phyloP scores from a whole-genome alignment of 1,140 invertebrate species.

The Tribolium madens region DNA sequence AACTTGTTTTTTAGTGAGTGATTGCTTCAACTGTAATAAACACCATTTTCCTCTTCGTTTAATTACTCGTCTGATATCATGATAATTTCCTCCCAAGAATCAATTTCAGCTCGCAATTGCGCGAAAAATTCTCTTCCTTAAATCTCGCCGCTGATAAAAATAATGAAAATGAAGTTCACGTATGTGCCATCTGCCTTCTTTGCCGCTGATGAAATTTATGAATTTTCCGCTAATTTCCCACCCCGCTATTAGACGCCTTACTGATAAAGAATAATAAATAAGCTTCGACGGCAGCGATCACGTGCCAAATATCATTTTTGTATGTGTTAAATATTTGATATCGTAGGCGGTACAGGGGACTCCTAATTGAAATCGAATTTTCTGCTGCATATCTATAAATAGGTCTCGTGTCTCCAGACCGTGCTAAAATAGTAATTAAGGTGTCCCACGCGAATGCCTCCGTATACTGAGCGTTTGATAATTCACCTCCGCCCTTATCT shows the following conservation, averaged over 20 bases:
- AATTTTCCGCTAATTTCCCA: conserved; percentile 19
- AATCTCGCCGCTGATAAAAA: no score
- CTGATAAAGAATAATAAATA: conserved; percentile 39
- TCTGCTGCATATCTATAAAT: conserved; percentile 31
- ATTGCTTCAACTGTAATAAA: no score
- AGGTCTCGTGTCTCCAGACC: conserved; percentile 3
- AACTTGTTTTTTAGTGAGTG: no score
- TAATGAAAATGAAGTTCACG: not conserved
- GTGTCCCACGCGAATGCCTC: not conserved
- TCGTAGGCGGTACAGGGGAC: not conserved
- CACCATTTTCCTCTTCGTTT: no score
- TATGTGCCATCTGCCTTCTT: not conserved
- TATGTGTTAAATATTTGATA: conserved; percentile 35
- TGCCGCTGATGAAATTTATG: not conserved
- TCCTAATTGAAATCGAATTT: conserved; percentile 36
- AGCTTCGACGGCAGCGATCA: conserved; percentile 13
- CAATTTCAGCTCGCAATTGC: no score
- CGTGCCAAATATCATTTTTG: conserved; percentile 31
- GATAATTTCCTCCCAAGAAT: no score
- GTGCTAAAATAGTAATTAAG: conserved; percentile 9
- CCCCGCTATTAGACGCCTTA: not conserved
- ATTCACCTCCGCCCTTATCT: not conserved
- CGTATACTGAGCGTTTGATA: conserved; percentile 3
- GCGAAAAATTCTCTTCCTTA: no score
- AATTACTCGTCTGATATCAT: no score